Evolutionary conservation across 35 echinoderm and acorn worm genomes (phyloP).

Genomic region (Heliocidaris tuberculata): DNA sequence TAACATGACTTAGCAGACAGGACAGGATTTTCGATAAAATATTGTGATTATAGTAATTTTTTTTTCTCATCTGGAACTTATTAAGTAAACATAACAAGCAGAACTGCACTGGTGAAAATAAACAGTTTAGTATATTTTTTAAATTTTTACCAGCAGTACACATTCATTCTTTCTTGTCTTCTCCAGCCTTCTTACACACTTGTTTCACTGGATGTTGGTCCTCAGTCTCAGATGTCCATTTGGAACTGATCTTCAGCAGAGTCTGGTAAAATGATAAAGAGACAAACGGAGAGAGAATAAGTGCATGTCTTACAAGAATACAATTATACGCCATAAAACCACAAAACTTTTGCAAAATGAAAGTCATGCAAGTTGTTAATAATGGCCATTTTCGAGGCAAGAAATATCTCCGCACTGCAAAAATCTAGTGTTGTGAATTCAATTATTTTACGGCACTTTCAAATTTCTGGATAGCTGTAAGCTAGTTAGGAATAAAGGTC

Average conservation of each 20-base stretch:
- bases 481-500: too few species aligned
- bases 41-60: neutral
- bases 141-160: neutral
- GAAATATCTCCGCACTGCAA: too few species aligned
- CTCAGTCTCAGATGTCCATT: conserved; percentile 36
- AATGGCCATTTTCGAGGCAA: too few species aligned
- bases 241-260: conserved; percentile 21
- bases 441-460: too few species aligned
- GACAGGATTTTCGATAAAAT: neutral
- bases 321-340: neutral
- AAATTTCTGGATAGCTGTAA: too few species aligned
- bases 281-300: neutral
- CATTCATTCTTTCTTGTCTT: conserved; percentile 24
- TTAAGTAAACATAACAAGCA: neutral
- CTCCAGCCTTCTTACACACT: neutral
- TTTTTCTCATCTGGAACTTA: neutral
- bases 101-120: conserved; percentile 6
- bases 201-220: conserved; percentile 3
- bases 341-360: neutral
- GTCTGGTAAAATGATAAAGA: neutral
- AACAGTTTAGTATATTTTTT: neutral
- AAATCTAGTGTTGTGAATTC: too few species aligned
- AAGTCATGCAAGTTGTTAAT: too few species aligned
- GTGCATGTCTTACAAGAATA: neutral
- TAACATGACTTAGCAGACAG: neutral